These are phyloP conservation scores for Stomatorhinus ivindoensis DNA, from an alignment of 2,113 vertebrate species.

Conservation along the genomic window DNA sequence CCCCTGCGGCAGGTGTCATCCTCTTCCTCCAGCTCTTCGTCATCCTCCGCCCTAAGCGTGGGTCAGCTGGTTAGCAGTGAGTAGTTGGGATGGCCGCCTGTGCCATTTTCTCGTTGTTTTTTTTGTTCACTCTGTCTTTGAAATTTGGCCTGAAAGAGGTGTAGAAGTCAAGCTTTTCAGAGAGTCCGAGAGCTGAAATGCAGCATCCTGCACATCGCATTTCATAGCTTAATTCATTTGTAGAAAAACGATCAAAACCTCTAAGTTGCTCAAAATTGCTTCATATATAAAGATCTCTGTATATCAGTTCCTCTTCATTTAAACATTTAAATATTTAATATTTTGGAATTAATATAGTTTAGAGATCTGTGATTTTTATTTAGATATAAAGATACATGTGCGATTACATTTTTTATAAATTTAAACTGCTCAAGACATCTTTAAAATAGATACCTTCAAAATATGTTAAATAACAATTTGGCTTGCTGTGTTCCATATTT, in stretches of 20 bases:
- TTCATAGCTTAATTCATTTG: background rate
- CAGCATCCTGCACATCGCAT: background rate
- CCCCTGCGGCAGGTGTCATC: slow-evolving; percentile 61
- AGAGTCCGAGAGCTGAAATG: background rate
- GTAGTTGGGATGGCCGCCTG: slow-evolving; percentile 50
- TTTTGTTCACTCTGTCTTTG: background rate
- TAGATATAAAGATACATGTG: background rate
- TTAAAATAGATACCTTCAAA: background rate
- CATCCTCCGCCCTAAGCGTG: slow-evolving; percentile 95
- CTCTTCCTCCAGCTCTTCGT: slow-evolving; percentile 66
- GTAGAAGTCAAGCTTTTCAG: background rate
- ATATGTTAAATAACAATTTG: background rate
- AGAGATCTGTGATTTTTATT: background rate
- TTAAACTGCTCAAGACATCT: background rate
- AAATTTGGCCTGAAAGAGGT: background rate
- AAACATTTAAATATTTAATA: background rate
- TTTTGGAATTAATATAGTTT: background rate
- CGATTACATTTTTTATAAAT: background rate
- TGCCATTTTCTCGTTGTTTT: background rate
- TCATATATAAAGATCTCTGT: background rate
- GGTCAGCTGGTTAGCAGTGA: slow-evolving; percentile 99
- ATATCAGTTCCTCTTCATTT: background rate
- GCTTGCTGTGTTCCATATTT: background rate
- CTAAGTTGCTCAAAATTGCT: background rate
- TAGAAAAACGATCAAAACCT: background rate